These are phyloP conservation scores for Tridacna crocea DNA, from an alignment of 2,888 invertebrate species.

Conservation along the genomic window DNA sequence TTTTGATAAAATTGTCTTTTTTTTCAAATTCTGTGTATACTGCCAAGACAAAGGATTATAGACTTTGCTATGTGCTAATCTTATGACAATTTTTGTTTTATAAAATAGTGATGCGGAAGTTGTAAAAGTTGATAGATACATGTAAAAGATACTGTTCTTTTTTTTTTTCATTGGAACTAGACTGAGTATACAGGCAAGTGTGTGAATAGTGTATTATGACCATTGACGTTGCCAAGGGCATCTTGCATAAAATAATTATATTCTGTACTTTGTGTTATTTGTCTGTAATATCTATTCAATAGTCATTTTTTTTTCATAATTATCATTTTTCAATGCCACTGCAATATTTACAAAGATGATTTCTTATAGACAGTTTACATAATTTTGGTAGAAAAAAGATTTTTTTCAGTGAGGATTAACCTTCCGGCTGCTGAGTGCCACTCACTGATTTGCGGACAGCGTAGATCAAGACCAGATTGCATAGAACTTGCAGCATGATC, in stretches of 20 bases:
- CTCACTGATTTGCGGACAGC: too few relatives aligned
- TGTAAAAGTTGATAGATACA: not conserved
- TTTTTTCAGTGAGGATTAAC: too few relatives aligned
- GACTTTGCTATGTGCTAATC: conserved; percentile 1
- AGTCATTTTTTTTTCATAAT: not conserved
- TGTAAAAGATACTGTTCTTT: not conserved
- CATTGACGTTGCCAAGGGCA: not conserved
- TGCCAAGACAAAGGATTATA: conserved; percentile 13
- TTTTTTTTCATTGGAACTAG: not conserved
- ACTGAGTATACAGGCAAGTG: not conserved
- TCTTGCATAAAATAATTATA: not conserved
- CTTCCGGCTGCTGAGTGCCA: too few relatives aligned
- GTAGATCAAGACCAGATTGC: too few relatives aligned
- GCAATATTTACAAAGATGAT: not conserved
- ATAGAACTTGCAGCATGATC: too few relatives aligned
- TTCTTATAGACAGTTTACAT: too few relatives aligned
- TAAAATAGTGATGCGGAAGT: not conserved
- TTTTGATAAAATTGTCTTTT: not conserved
- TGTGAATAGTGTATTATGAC: conserved; percentile 3
- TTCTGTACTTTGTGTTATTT: too few relatives aligned
- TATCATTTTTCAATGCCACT: not conserved
- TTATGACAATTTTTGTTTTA: not conserved
- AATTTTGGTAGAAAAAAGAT: too few relatives aligned
- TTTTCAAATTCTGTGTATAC: conserved; percentile 7
- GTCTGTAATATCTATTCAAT: too few relatives aligned